Conservation (phyloP, 2,888 invertebrate genomes). For the Deroplatys truncata region DNA sequence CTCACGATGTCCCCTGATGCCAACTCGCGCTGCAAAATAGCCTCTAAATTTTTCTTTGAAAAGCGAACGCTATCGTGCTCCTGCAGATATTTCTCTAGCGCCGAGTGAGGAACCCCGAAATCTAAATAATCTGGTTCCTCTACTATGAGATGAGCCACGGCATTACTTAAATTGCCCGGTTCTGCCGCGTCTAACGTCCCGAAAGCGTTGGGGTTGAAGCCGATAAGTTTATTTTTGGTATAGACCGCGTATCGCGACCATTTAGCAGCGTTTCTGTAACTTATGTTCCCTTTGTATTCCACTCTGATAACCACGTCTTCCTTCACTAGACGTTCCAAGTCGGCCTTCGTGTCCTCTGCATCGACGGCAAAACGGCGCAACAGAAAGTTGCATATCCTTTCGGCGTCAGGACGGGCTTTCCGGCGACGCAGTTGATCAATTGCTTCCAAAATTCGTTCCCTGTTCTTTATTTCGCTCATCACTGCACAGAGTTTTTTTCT, state of each 20-base stretch:
- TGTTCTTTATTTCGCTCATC: slow-evolving; percentile 62
- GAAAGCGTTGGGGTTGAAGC: slow-evolving; percentile 20
- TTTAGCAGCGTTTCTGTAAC: slow-evolving; percentile 78
- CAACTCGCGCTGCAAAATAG: slow-evolving; percentile 65
- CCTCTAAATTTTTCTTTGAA: slow-evolving; percentile 40
- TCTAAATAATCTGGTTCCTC: slow-evolving; percentile 68
- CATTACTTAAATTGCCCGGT: slow-evolving; percentile 52
- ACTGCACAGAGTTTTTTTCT: slow-evolving; percentile 1
- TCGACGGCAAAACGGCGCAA: slow-evolving; percentile 68
- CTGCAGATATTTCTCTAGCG: slow-evolving; percentile 61
- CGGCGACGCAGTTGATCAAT: slow-evolving; percentile 79
- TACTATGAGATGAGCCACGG: slow-evolving; percentile 66
- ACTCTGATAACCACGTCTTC: slow-evolving; percentile 74
- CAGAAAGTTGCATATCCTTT: slow-evolving; percentile 78
- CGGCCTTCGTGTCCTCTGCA: slow-evolving; percentile 63
- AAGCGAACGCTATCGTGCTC: slow-evolving; percentile 51
- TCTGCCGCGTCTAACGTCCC: slow-evolving; percentile 39
- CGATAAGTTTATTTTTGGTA: slow-evolving; percentile 34
- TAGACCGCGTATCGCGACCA: slow-evolving; percentile 47
- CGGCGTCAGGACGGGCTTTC: slow-evolving; percentile 80
- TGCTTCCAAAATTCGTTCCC: slow-evolving; percentile 74
- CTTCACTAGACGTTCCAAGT: slow-evolving; percentile 70
- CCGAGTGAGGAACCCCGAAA: slow-evolving; percentile 65
- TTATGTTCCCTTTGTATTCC: slow-evolving; percentile 81
- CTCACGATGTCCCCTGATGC: slow-evolving; percentile 63